phyloP scores from a whole-genome alignment of 2,113 vertebrate species.

The Corythoichthys intestinalis region DNA sequence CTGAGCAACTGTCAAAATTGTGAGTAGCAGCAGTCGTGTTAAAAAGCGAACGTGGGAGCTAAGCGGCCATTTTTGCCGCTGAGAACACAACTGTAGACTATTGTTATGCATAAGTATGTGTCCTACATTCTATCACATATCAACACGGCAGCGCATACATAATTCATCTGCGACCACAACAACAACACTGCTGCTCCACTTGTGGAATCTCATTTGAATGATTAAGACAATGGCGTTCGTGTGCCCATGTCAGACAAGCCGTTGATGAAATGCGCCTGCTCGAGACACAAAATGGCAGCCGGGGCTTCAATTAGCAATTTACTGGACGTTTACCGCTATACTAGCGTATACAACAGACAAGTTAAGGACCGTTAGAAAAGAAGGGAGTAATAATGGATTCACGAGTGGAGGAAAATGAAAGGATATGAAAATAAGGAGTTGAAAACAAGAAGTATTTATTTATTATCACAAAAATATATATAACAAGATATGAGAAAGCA shows the following conservation, averaged over 20 bases:
- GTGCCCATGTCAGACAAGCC: conserved; percentile 46
- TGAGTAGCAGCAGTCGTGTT: conserved; percentile 11
- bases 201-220: conserved; percentile 56
- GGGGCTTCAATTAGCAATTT: not conserved
- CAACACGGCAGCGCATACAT: conserved; percentile 60
- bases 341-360: not conserved
- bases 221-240: conserved; percentile 64
- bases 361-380: not conserved
- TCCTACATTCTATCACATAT: conserved; percentile 68
- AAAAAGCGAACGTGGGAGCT: conserved; percentile 26
- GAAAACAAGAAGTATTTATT: too few relatives aligned
- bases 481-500: too few relatives aligned
- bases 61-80: conserved; percentile 45
- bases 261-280: conserved; percentile 49
- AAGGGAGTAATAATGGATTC: not conserved
- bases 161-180: conserved; percentile 52
- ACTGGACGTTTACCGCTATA: not conserved
- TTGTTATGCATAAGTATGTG: conserved; percentile 71
- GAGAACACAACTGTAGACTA: conserved; percentile 60
- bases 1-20: conserved; percentile 7
- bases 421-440: too few relatives aligned
- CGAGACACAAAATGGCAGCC: conserved; percentile 12
- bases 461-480: too few relatives aligned
- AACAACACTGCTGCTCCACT: conserved; percentile 20
- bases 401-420: too few relatives aligned